Conservation (phyloP, 2,113 vertebrate genomes). For the Tinamus guttatus region DNA sequence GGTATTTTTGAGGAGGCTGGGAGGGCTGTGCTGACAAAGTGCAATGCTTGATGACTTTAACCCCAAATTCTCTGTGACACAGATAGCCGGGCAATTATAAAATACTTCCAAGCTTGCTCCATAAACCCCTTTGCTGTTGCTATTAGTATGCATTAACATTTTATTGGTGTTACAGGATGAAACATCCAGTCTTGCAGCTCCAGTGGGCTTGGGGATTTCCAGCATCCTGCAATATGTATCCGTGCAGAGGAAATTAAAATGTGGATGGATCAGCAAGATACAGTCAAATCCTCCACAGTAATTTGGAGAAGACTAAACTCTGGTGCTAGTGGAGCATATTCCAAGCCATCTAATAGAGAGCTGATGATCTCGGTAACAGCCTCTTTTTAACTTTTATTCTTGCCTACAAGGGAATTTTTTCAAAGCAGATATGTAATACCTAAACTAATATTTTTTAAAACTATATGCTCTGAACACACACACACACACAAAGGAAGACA, state of each 20-base stretch:
- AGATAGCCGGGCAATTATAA: slow-evolving; percentile 47
- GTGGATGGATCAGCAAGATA: slow-evolving; percentile 75
- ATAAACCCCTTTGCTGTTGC: slow-evolving; percentile 66
- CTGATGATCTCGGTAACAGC: slow-evolving; percentile 68
- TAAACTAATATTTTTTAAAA: slow-evolving; percentile 47
- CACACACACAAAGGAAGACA: background rate
- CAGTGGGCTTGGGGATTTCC: slow-evolving; percentile 74
- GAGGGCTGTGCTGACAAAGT: background rate
- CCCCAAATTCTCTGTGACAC: slow-evolving; percentile 56
- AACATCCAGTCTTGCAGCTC: slow-evolving; percentile 70
- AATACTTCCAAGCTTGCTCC: slow-evolving; percentile 45
- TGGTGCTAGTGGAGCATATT: slow-evolving; percentile 55
- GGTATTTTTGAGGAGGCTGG: background rate
- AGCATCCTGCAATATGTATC: slow-evolving; percentile 72
- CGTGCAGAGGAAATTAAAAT: slow-evolving; percentile 74
- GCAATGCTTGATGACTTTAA: slow-evolving; percentile 26
- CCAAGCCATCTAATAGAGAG: slow-evolving; percentile 54
- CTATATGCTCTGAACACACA: background rate
- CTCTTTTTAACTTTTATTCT: slow-evolving; percentile 69
- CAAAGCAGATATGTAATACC: slow-evolving; percentile 10
- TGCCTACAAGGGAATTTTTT: slow-evolving; percentile 48
- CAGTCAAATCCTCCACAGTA: slow-evolving; percentile 68
- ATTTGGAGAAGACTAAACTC: slow-evolving; percentile 70
- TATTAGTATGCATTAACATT: slow-evolving; percentile 71
- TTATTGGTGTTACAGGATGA: slow-evolving; percentile 67